Evolutionary conservation across 2,888 invertebrate genomes (phyloP), one percentile per base, ranked within the genome.

Genomic region (Lithophane socia): DNA sequence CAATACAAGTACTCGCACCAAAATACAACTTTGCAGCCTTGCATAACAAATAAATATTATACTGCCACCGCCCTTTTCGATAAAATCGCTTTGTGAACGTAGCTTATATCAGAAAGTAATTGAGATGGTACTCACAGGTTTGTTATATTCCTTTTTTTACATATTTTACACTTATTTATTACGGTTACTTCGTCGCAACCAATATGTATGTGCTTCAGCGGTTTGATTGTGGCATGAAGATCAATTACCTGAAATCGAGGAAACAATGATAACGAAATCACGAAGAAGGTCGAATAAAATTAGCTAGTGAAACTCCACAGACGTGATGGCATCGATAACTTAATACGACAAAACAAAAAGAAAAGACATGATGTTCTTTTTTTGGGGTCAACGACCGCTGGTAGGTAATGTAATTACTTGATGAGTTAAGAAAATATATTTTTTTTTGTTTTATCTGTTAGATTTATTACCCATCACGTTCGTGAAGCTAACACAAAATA

Each of bases 141-240:
- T 10, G 85, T 69, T 0, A 87, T 7, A 16, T 83, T 80, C 61
- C 88, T 91, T 16, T 61, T 79, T n/a, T 89, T 89, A 86, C 98
- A 98, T 64, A 94, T 91, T 4, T 93, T 87, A 90, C 98, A 98
- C 82, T 96, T 94, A n/a, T 98, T 98, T 49, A 98, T 93, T 4
- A 5, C 37, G 37, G 5, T 37, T 0, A 99, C 98, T 95, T 99
- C 99, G 92, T 99, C 99, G 68, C 98, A 98, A 0, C 98, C 99
- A 80, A 99, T 97, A 90, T 99, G 98, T 70, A 99, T 94, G 83
- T 94, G 90, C 72, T 93, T 92, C 13, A 96, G 80, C 0, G 92
- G 92, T 1, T 86, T 52, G 5, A 96, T 87, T 44, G 83, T 84
- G 9, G 80, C 82, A 86, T 97, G 97, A 66, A 97, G 94, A 12